phyloP scores from a whole-genome alignment of 2,113 vertebrate species.

The Boleophthalmus pectinirostris region DNA sequence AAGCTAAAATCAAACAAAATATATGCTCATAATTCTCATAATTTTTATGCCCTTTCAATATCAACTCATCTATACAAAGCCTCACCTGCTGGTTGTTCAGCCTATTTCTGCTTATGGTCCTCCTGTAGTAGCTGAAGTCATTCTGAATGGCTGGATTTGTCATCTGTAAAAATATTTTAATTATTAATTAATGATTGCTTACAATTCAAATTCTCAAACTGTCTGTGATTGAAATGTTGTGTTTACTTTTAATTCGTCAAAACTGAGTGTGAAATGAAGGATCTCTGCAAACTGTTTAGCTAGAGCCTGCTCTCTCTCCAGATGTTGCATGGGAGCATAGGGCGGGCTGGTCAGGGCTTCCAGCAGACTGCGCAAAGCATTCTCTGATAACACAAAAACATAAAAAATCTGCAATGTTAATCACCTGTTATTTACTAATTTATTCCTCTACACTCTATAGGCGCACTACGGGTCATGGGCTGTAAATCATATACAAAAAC shows the following conservation, averaged over 20 bases:
- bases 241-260: conserved; percentile 88
- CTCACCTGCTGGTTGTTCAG: conserved; percentile 88
- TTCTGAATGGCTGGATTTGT: conserved; percentile 93
- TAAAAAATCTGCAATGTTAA: not conserved
- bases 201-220: not conserved
- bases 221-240: conserved; percentile 3
- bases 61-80: not conserved
- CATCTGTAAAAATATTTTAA: conserved; percentile 74
- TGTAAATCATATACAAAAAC: not conserved
- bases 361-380: conserved; percentile 87
- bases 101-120: conserved; percentile 88
- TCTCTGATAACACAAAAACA: conserved; percentile 73
- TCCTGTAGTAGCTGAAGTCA: conserved; percentile 92
- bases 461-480: no score
- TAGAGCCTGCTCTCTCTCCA: conserved; percentile 88
- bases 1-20: conserved; percentile 67
- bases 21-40: not conserved
- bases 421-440: not conserved
- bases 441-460: not conserved
- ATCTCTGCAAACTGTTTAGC: conserved; percentile 93
- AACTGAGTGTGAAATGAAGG: conserved; percentile 92
- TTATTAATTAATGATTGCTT: not conserved
- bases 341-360: conserved; percentile 90
- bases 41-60: not conserved
- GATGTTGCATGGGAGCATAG: conserved; percentile 88